Evolutionary conservation across 1,140 invertebrate genomes (phyloP).

Genomic region (Dendroctonus valens): DNA sequence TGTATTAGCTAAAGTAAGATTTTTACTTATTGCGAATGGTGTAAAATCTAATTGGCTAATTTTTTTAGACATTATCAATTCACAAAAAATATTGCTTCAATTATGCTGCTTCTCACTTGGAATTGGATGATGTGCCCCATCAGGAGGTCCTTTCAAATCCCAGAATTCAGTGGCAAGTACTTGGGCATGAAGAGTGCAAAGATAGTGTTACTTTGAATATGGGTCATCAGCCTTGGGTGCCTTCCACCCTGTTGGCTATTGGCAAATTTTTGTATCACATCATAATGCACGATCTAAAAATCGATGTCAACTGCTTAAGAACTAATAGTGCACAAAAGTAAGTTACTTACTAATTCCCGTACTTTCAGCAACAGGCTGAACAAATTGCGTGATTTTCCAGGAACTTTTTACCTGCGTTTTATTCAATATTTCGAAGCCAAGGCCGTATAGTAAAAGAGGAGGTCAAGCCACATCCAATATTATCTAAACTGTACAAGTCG

Average conservation of each 20-base stretch:
- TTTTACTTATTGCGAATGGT: neutral
- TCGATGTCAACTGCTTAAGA: slow-evolving; percentile 69
- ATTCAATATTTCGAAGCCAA: slow-evolving; percentile 72
- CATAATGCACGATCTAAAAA: slow-evolving; percentile 80
- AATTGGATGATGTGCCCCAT: slow-evolving; percentile 45
- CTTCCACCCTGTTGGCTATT: slow-evolving; percentile 56
- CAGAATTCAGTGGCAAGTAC: slow-evolving; percentile 71
- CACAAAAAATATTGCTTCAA: slow-evolving; percentile 43
- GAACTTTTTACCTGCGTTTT: slow-evolving; percentile 73
- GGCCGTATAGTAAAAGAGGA: slow-evolving; percentile 66
- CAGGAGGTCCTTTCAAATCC: slow-evolving; percentile 57
- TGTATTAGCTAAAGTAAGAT: slow-evolving; percentile 63
- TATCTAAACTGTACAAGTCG: slow-evolving; percentile 66
- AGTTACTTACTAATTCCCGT: slow-evolving; percentile 41
- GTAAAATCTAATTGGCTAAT: neutral
- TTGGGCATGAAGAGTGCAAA: slow-evolving; percentile 56
- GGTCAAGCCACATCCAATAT: slow-evolving; percentile 79
- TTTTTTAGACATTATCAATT: slow-evolving; percentile 38
- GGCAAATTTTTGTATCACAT: slow-evolving; percentile 88
- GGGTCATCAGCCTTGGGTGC: slow-evolving; percentile 63
- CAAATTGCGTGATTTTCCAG: slow-evolving; percentile 35
- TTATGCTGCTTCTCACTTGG: slow-evolving; percentile 43
- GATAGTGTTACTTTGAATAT: slow-evolving; percentile 59
- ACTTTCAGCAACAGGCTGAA: neutral
- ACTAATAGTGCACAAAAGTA: slow-evolving; percentile 56